Evolutionary conservation across 2,113 vertebrate genomes (phyloP).

Genomic region (Malurus elegans): DNA sequence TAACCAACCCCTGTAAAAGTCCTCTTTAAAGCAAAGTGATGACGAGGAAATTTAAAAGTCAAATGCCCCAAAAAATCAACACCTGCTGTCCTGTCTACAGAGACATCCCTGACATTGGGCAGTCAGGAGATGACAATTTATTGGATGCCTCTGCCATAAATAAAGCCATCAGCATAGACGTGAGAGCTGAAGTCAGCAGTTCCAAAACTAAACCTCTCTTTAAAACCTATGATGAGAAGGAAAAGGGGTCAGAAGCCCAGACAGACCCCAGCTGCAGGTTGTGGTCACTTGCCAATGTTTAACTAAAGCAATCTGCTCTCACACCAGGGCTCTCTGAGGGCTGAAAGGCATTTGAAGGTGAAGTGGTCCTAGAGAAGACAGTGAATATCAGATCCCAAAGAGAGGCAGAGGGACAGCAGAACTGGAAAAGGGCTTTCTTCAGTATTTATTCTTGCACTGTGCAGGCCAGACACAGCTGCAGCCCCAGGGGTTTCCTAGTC

Average conservation of each 20-base stretch:
- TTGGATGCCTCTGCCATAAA: background rate
- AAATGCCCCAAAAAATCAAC: background rate
- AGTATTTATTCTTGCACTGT: background rate
- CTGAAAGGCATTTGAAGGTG: background rate
- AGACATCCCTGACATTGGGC: background rate
- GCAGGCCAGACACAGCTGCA: background rate
- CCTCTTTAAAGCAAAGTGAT: background rate
- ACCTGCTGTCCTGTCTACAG: background rate
- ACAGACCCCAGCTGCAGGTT: background rate
- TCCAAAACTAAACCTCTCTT: background rate
- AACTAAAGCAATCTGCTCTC: background rate
- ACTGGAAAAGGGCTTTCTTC: background rate
- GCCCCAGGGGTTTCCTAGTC: background rate
- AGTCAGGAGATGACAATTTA: background rate
- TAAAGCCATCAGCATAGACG: background rate
- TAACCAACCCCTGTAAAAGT: background rate
- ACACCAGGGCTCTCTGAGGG: background rate
- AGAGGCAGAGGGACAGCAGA: background rate
- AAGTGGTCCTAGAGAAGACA: background rate
- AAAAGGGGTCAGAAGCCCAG: background rate
- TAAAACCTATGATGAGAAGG: background rate
- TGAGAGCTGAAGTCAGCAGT: constrained; percentile 1
- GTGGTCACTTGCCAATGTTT: background rate
- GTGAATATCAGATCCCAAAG: background rate
- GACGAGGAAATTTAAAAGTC: constrained; percentile 1